Percentiles rank a stretch among this genome's conserved stretches.
These are phyloP conservation scores for Eupithecia vulgata DNA, from an alignment of 2,888 invertebrate species.

Conservation along the genomic window DNA sequence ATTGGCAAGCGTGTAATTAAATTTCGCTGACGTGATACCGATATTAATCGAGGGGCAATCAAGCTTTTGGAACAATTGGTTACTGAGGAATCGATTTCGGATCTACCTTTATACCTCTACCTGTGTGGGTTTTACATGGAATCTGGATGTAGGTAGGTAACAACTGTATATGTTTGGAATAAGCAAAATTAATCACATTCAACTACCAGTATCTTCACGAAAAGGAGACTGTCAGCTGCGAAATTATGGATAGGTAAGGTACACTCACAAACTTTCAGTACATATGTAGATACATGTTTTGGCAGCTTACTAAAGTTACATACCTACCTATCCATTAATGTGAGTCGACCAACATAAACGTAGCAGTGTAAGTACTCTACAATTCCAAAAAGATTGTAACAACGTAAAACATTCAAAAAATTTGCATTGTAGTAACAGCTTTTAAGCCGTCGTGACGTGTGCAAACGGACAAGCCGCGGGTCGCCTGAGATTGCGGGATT, in stretches of 20 bases:
- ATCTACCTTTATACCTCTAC: background rate
- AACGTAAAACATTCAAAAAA: slow-evolving; percentile 4
- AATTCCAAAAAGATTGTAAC: background rate
- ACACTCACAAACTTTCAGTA: background rate
- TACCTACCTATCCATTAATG: background rate
- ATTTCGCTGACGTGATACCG: slow-evolving; percentile 23
- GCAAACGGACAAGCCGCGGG: slow-evolving; percentile 35
- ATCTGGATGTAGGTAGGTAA: background rate
- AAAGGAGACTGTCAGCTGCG: too few relatives aligned
- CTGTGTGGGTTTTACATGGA: background rate
- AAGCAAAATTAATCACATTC: too few relatives aligned
- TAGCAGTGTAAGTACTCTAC: background rate
- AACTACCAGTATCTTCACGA: too few relatives aligned
- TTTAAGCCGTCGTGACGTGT: slow-evolving; percentile 32
- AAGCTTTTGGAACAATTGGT: background rate
- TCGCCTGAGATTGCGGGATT: slow-evolving; percentile 34
- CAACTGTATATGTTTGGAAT: background rate
- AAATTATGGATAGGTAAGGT: background rate
- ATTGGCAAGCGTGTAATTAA: slow-evolving; percentile 20
- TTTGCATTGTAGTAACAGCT: slow-evolving; percentile 10
- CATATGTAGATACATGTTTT: background rate
- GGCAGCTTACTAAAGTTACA: background rate
- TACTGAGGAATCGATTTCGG: background rate
- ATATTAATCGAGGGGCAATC: slow-evolving; percentile 1
- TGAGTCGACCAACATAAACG: background rate